These are phyloP conservation scores for Phrynocephalus forsythii DNA, from an alignment of 2,797 vertebrate genomes.

Conservation along the genomic window DNA sequence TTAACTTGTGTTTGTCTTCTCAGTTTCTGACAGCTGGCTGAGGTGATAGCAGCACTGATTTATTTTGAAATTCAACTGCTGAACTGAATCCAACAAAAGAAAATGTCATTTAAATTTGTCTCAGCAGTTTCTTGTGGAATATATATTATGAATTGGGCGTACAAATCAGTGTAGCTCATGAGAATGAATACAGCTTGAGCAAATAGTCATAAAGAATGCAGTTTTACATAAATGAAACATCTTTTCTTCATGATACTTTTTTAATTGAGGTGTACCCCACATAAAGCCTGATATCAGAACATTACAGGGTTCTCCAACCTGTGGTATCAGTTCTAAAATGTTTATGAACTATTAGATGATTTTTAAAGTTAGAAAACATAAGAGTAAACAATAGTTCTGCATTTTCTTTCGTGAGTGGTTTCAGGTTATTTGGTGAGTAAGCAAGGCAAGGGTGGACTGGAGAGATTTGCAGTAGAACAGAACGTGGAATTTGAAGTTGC, in stretches of 20 bases:
- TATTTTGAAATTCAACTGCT: not conserved
- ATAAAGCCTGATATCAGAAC: not conserved
- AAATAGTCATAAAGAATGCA: not conserved
- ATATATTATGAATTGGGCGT: not conserved
- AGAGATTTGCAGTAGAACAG: not conserved
- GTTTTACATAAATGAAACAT: not conserved
- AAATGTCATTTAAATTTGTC: not conserved
- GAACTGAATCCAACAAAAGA: not conserved
- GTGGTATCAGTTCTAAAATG: not conserved
- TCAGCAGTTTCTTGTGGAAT: not conserved
- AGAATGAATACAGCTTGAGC: not conserved
- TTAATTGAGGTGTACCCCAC: not conserved
- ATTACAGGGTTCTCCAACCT: not conserved
- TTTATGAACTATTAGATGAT: not conserved
- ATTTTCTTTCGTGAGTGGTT: not conserved
- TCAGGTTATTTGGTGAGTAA: not conserved
- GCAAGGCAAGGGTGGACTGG: not conserved
- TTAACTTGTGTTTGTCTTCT: not conserved
- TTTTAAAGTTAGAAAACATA: not conserved
- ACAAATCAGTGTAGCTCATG: not conserved
- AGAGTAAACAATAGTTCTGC: not conserved
- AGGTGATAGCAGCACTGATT: not conserved
- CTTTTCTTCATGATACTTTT: not conserved
- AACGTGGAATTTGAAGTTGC: not conserved
- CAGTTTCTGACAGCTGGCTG: not conserved